Conservation (phyloP, 2,888 invertebrate genomes). For the Acheta domesticus region DNA sequence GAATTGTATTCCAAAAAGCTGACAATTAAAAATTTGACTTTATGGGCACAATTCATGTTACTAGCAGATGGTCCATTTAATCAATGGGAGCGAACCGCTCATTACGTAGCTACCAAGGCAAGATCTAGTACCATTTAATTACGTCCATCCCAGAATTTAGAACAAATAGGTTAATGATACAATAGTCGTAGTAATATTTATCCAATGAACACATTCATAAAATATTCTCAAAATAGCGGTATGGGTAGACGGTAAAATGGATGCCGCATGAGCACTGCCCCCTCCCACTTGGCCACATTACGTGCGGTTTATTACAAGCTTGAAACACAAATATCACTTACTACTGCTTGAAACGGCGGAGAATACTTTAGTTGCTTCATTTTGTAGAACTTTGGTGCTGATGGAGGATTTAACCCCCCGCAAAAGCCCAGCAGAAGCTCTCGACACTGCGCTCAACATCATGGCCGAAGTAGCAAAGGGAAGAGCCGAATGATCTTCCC, state of each 20-base stretch:
- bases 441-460: conserved; percentile 59
- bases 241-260: not conserved
- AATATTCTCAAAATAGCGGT: not conserved
- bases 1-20: not conserved
- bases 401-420: conserved; percentile 55
- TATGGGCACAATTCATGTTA: not conserved
- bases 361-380: conserved; percentile 52
- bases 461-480: conserved; percentile 48
- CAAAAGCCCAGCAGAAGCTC: conserved; percentile 55
- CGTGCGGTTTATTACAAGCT: not conserved
- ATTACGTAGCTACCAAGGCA: too few species aligned
- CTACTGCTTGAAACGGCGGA: conserved; percentile 53
- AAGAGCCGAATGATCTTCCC: conserved; percentile 36
- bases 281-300: not conserved
- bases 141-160: not conserved
- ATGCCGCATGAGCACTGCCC: not conserved
- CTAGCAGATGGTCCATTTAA: too few species aligned
- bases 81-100: too few species aligned
- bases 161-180: not conserved
- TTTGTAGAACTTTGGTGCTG: conserved; percentile 48
- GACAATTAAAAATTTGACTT: not conserved
- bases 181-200: not conserved
- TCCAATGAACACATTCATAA: not conserved
- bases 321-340: conserved; percentile 47
- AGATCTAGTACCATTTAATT: too few species aligned